Evolutionary conservation across 2,113 vertebrate genomes (phyloP).

Genomic region (Sylvia atricapilla): DNA sequence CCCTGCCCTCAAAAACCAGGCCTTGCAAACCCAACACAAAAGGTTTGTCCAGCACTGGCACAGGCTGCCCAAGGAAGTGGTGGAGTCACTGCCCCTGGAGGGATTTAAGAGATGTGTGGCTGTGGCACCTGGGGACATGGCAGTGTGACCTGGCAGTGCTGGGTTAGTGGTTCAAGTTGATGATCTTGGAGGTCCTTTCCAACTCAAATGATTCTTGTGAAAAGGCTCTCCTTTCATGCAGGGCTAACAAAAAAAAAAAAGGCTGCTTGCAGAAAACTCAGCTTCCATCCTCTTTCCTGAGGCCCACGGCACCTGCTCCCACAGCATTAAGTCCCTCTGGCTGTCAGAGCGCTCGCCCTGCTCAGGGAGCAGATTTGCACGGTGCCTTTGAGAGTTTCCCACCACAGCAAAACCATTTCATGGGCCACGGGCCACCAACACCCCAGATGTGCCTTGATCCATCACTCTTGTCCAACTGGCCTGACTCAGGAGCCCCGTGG

Average conservation of each 20-base stretch:
- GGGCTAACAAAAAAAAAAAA: background rate
- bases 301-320: background rate
- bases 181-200: background rate
- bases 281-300: background rate
- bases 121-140: background rate
- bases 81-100: background rate
- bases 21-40: background rate
- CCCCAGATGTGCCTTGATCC: background rate
- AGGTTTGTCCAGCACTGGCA: background rate
- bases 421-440: background rate
- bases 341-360: background rate
- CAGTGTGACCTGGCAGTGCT: background rate
- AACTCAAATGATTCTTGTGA: background rate
- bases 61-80: background rate
- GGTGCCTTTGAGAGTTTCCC: background rate
- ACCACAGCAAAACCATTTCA: conserved; percentile 52
- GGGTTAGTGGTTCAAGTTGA: too few relatives aligned
- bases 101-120: background rate
- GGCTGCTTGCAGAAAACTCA: background rate
- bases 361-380: background rate
- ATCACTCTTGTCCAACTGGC: background rate
- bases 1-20: background rate
- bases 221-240: background rate
- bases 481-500: background rate
- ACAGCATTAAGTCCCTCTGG: background rate